These are phyloP conservation scores for Nemotelus nigrinus DNA, from an alignment of 2,888 invertebrate genomes.

Conservation along the genomic window DNA sequence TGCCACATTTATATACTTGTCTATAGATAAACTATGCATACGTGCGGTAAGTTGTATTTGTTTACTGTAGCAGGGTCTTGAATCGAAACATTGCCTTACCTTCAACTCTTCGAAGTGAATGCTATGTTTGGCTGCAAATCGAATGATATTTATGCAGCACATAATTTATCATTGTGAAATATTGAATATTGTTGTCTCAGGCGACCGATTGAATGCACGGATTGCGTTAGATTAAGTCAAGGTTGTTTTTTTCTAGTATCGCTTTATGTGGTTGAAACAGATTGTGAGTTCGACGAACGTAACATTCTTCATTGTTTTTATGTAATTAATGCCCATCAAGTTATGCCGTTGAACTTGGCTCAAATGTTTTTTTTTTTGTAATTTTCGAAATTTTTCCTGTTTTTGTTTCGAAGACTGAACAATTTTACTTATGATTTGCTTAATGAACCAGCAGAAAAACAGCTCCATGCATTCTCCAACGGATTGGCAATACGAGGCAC, in stretches of 20 bases:
- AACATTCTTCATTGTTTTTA: neutral
- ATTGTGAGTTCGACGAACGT: neutral
- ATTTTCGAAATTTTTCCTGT: too few species aligned
- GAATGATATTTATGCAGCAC: conserved; percentile 1
- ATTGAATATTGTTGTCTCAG: neutral
- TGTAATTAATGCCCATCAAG: neutral
- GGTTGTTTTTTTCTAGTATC: neutral
- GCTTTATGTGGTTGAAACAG: neutral
- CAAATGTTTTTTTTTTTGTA: neutral
- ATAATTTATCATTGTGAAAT: neutral
- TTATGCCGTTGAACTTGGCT: neutral
- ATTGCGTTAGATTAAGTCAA: neutral
- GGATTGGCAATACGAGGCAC: too few species aligned
- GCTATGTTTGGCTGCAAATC: neutral
- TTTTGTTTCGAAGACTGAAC: too few species aligned
- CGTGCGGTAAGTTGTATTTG: too few species aligned
- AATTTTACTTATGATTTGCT: too few species aligned
- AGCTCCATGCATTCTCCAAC: too few species aligned
- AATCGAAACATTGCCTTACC: conserved; percentile 22
- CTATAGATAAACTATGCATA: too few species aligned
- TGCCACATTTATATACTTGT: too few species aligned
- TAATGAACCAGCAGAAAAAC: too few species aligned
- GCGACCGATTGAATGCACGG: neutral
- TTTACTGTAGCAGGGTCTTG: neutral
- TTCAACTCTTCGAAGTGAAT: conserved; percentile 27